Evolutionary conservation across 2,797 vertebrate genomes (phyloP).

Genomic region (Takifugu ocellatus): DNA sequence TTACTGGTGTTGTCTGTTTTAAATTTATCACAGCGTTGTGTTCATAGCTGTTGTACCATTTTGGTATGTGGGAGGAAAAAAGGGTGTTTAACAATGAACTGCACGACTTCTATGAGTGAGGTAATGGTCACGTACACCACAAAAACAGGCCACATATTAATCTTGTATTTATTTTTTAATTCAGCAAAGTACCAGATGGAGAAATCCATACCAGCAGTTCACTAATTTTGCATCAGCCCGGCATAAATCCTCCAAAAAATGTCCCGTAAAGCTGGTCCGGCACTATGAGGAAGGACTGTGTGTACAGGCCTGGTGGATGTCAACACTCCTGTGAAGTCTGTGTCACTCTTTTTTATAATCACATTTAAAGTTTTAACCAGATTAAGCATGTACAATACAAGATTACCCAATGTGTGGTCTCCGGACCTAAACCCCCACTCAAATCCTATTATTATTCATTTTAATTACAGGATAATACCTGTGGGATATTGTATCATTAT

Average conservation of each 20-base stretch:
- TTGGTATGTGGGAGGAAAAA: not conserved
- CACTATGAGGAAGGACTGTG: not conserved
- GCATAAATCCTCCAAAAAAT: conserved; percentile 46
- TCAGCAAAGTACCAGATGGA: conserved; percentile 38
- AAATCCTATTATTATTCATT: conserved; percentile 76
- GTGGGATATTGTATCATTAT: conserved; percentile 78
- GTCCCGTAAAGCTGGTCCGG: conserved; percentile 24
- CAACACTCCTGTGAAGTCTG: conserved; percentile 74
- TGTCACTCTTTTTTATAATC: conserved; percentile 77
- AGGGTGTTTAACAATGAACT: conserved; percentile 28
- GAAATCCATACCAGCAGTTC: conserved; percentile 40
- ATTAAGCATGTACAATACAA: conserved; percentile 76
- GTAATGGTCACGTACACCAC: conserved; percentile 31
- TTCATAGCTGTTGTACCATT: conserved; percentile 35
- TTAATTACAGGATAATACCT: conserved; percentile 76
- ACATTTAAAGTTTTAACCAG: conserved; percentile 76
- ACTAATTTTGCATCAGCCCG: conserved; percentile 23
- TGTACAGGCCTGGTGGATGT: conserved; percentile 53
- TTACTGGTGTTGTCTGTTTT: conserved; percentile 41
- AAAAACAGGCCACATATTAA: too few relatives aligned
- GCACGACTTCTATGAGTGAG: conserved; percentile 35
- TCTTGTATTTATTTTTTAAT: too few relatives aligned
- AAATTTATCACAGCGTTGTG: conserved; percentile 37
- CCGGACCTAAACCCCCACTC: conserved; percentile 49
- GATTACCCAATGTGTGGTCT: conserved; percentile 79